These are phyloP conservation scores for Eremobia ochroleuca DNA, from an alignment of 2,888 invertebrate species.

Conservation along the genomic window DNA sequence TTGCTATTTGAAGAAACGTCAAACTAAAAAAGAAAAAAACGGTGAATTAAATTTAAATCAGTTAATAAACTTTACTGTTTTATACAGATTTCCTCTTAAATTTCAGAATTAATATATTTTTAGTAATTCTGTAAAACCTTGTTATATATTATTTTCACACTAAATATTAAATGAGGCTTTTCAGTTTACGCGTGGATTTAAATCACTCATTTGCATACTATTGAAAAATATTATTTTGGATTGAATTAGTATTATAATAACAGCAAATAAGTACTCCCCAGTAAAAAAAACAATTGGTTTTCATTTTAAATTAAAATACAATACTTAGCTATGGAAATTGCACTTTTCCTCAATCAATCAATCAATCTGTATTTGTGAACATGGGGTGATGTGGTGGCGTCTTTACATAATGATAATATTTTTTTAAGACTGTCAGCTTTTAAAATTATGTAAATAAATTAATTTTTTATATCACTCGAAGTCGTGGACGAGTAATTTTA, in stretches of 20 bases:
- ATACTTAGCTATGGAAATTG: not conserved
- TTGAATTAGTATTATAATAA: conserved; percentile 4
- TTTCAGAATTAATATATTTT: not conserved
- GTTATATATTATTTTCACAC: not conserved
- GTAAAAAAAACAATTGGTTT: not conserved
- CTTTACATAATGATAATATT: too few species aligned
- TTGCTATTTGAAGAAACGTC: not conserved
- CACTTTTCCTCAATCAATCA: too few species aligned
- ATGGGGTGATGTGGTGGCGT: too few species aligned
- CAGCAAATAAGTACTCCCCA: not conserved
- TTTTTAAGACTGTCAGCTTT: too few species aligned
- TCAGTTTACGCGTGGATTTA: not conserved
- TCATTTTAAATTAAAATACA: not conserved
- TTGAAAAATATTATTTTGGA: not conserved
- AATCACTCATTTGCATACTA: conserved; percentile 4
- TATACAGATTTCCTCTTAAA: not conserved
- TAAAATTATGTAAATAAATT: too few species aligned
- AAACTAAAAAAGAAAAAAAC: not conserved
- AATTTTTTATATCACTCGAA: too few species aligned
- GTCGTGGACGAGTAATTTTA: too few species aligned
- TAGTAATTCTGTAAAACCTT: not conserved
- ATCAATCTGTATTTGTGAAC: too few species aligned
- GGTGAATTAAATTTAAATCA: not conserved
- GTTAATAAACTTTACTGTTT: not conserved
- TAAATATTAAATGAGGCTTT: not conserved